Percentiles rank a stretch among this genome's conserved stretches.
Conservation (phyloP, 2,888 invertebrate genomes). For the Brachypalpus laphriformis region DNA sequence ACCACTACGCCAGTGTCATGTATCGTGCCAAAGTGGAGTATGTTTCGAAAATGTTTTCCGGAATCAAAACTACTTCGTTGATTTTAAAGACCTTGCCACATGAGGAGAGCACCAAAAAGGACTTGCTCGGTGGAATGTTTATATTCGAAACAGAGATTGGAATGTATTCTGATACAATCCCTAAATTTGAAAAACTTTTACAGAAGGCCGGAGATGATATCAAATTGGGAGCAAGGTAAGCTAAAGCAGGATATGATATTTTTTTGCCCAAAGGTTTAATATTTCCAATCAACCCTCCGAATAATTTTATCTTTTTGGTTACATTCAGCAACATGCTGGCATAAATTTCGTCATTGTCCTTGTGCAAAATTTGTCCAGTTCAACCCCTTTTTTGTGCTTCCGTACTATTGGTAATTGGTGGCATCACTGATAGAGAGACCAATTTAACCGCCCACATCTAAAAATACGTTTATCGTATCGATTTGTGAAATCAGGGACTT, state of each 20-base stretch:
- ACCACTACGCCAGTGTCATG: slow-evolving; percentile 76
- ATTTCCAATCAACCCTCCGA: too few relatives aligned
- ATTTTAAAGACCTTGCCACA: slow-evolving; percentile 79
- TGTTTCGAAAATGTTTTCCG: neutral
- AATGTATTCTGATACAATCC: slow-evolving; percentile 77
- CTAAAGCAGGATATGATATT: neutral
- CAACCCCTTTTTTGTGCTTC: neutral
- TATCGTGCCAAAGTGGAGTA: slow-evolving; percentile 66
- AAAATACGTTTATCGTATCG: neutral
- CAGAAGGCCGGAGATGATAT: slow-evolving; percentile 72
- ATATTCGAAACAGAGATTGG: slow-evolving; percentile 77
- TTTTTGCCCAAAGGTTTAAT: too few relatives aligned
- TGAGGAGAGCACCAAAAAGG: slow-evolving; percentile 76
- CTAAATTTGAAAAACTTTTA: slow-evolving; percentile 76
- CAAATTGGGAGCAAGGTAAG: slow-evolving; percentile 69
- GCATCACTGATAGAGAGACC: neutral
- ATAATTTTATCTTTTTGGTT: too few relatives aligned
- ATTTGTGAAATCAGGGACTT: neutral
- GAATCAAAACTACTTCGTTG: slow-evolving; percentile 65
- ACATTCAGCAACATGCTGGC: too few relatives aligned
- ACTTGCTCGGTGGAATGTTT: slow-evolving; percentile 70
- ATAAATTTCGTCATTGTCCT: too few relatives aligned
- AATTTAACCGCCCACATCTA: neutral
- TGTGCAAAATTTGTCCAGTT: neutral
- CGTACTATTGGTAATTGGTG: neutral